Base-by-base conservation (phyloP, 2,113 vertebrate species). In the Oxyura jamaicensis region DNA sequence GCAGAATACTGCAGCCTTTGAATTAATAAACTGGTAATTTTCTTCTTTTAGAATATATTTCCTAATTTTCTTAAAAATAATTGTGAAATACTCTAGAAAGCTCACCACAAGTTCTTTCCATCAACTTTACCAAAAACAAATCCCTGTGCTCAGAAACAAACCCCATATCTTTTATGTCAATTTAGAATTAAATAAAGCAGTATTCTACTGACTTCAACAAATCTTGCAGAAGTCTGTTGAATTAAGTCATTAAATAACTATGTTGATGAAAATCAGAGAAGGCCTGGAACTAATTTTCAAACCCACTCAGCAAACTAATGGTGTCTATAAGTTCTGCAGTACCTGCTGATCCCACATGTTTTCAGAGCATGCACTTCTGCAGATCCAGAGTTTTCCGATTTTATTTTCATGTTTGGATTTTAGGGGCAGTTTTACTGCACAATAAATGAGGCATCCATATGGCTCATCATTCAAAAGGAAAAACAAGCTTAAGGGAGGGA, bases 401-500 rank as follows among this genome's bases (percentile, higher is more conserved):
- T 62, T 42, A 41, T 17, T 75, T 33, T 69, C 11, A 9, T 10
- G 19, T 31, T 23, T 53, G 36, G 11, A 50, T 42, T 85, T 4
- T 2, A 16, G 87, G 74, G 56, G 15, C 10, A 20, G n/a, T 35
- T 79, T 68, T 18, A n/a, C 3, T 6, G n/a, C 63, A 48, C n/a
- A 33, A 31, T 6, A 16, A 56, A 35, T 2, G 20, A 75, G n/a
- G 21, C 5, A 3, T 5, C 4, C 25, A 13, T 15, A 7, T 4
- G 18, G 59, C 42, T 36, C n/a, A 25, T 13, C 1, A 0, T 11
- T 35, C 52, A 10, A 0, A 35, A 39, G 56, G n/a, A n/a, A 31
- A 16, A 17, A 2, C 29, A 35, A 22, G 17, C 15, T n/a, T n/a
- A 50, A n/a, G 71, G 58, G 28, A 23, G 36, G 25, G 86, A 14